Base-by-base conservation (phyloP, 2,797 vertebrate species). In the Bovichtus variegatus region DNA sequence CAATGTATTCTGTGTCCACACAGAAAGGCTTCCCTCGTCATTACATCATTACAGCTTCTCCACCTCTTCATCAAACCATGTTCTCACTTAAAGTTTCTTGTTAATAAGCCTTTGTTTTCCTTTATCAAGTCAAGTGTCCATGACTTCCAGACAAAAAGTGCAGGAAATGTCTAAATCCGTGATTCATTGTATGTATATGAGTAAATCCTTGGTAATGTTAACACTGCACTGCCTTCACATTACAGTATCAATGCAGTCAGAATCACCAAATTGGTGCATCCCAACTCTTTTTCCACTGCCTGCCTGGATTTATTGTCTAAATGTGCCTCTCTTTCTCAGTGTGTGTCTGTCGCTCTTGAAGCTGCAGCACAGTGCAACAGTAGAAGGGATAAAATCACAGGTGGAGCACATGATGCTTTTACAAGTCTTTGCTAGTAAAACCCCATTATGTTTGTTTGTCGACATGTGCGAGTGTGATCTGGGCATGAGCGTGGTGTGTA, bases 391-490 rank as follows among this genome's bases (percentile, higher is more conserved):
- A 47, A 51, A 43, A 73, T 72, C 1, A 4, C 65, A 76, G 69
- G 60, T 66, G 58, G 50, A 80, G 61, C 64, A 55, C 70, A 66
- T 64, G 69, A 80, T 64, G 62, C 58, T 74, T 80, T 66, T 18
- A 72, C 57, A 69, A 57, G 59, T 59, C 51, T 75, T 78, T 23
- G 21, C 66, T 62, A 36, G 57, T 41, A 66, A 89, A 89, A 78
- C 68, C 76, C 63, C 50, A 50, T 80, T 78, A n/a, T 78, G 72
- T 84, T 78, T 76, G 76, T 83, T 83, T 87, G 75, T 81, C 16
- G 60, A 78, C 58, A 62, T 76, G 74, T 68, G 53, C 83, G 65
- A 44, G 58, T 50, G 49, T 41, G 66, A 77, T 81, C 43, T 18
- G 41, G 53, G 58, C 65, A 54, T 78, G 47, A 29, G 21, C 31